Base-by-base conservation (phyloP, 2,113 vertebrate genomes). In the Clupea harengus region DNA sequence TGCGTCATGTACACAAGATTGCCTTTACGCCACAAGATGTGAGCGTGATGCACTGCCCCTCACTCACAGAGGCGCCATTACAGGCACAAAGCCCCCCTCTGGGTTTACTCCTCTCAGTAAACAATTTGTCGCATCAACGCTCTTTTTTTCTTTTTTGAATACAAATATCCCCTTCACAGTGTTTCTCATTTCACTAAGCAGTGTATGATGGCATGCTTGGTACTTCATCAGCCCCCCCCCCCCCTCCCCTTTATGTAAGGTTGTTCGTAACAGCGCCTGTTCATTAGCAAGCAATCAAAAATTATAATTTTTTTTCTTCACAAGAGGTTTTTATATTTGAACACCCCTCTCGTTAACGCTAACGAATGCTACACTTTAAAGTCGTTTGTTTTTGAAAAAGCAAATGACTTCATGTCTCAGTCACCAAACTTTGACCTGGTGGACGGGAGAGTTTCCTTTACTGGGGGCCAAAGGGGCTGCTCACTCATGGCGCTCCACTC, bases 91-190 rank as follows among this genome's bases (percentile, higher is more conserved):
- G 2, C 5, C 28, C 20, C 52, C n/a, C 44, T 84, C 64, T 46
- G 45, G 44, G 45, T 84, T 25, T 84, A 72, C 54, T 57, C 28
- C 17, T 25, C n/a, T 18, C 50, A 10, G 52, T 44, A 45, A 83
- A 60, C 52, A 64, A 83, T 60, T 64, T 64, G 82, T 83, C 39
- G 18, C 82, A 32, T 60, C 82, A 64, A 78, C 72, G 15, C 72
- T 17, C 32, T 17, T n/a, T 39, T 67, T 67, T 67, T 44, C 0
- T 78, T 78, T 17, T 78, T 78, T 39, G 13, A 78, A 78, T 28
- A 78, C 39, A 78, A 78, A 64, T 4, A 64, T n/a, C 13, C 13
- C 11, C 25, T 72, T 28, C 15, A 32, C 67, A 39, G 72, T 78
- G 72, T 39, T 39, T 78, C 5, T 78, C 15, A 39, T 39, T 78